Conservation (phyloP, 1,140 invertebrate species). For the Rhysida immarginata region DNA sequence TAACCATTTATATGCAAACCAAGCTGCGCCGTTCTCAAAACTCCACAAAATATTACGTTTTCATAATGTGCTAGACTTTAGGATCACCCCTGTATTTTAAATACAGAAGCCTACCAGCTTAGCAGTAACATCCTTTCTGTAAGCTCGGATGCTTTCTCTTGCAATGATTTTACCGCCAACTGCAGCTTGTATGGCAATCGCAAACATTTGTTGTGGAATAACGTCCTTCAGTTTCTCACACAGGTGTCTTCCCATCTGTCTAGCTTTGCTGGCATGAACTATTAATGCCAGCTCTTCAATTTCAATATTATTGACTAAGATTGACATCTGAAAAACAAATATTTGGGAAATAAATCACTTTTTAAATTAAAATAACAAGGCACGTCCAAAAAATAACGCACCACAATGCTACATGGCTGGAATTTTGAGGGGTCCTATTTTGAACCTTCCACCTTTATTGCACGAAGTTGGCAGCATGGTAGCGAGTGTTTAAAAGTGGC, state of each 20-base stretch:
- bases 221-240: constrained; percentile 65
- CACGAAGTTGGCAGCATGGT: too few relatives aligned
- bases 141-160: constrained; percentile 71
- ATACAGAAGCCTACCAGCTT: too few relatives aligned
- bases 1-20: too few relatives aligned
- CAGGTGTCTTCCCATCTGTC: constrained; percentile 48
- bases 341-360: neutral
- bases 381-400: neutral
- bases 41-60: too few relatives aligned
- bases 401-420: too few relatives aligned
- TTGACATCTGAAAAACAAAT: constrained; percentile 45
- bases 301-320: constrained; percentile 59
- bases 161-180: constrained; percentile 68
- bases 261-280: constrained; percentile 52
- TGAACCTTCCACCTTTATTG: too few relatives aligned
- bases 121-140: constrained; percentile 79
- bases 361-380: neutral
- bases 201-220: constrained; percentile 74
- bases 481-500: too few relatives aligned
- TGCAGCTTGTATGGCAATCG: constrained; percentile 73
- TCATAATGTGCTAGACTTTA: too few relatives aligned
- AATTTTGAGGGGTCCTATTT: too few relatives aligned
- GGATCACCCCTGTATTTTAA: too few relatives aligned
- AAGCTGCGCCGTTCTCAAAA: too few relatives aligned
- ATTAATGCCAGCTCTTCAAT: constrained; percentile 81